Base-by-base conservation (phyloP, 2,113 vertebrate species). In the Malurus elegans region DNA sequence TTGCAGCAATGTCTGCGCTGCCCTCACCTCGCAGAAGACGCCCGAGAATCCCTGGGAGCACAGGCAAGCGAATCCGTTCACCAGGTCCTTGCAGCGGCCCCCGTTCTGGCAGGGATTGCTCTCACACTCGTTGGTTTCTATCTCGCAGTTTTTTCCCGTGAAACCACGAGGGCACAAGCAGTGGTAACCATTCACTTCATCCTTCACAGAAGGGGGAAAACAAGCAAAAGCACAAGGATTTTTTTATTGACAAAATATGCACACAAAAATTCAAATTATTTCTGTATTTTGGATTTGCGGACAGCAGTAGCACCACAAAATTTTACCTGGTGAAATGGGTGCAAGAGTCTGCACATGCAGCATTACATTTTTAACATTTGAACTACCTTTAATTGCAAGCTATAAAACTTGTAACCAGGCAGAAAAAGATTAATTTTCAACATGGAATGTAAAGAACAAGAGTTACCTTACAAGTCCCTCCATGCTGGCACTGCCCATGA, bases 401-500 rank as follows among this genome's bases (percentile, higher is more conserved):
- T 71, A 32, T 0, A 48, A 7, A 85, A 82, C 8, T 75, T 4
- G 1, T 40, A 85, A 60, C 6, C 61, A 75, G 44, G 6, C 34
- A 79, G 38, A 96, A 24, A 18, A 64, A 61, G 34, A 67, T 56
- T 83, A 23, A 42, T 44, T 79, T 91, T 87, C 57, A 64, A 87
- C 9, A n/a, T 8, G 8, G 14, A 51, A 91, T 24, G 4, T 23
- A 91, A 85, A 34, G 38, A 84, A 78, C 6, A 84, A 70, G 20
- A 83, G 64, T 96, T 92, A 99, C 99, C 98, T 99, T 98, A 95
- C 99, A 99, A 74, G 98, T 98, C 8, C 98, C 99, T 62, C 99
- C 99, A 8, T 99, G 98, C 96, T 98, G 98, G 97, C 99, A 99
- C 96, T 99, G 99, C 31, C 98, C 98, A 1, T 98, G 98, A 90